Percentiles rank a stretch among this genome's conserved stretches.
Conservation (phyloP, 2,797 vertebrate species). For the Hybognathus amarus region DNA sequence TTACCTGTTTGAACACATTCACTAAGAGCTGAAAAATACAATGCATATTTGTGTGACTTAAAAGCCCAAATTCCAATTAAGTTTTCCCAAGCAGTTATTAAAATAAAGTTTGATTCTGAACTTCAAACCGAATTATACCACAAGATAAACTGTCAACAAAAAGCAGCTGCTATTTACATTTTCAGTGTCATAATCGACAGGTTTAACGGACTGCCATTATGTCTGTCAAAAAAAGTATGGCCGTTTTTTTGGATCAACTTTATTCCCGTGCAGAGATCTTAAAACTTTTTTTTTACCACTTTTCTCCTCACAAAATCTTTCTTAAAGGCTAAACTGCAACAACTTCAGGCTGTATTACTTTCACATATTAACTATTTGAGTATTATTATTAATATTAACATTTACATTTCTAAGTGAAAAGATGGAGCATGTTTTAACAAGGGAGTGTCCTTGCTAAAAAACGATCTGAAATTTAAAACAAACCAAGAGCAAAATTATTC, state of each 20-base stretch:
- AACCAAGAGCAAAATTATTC: constrained; percentile 10
- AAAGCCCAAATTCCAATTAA: constrained; percentile 14
- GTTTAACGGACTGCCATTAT: constrained; percentile 3
- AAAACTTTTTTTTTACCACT: background rate
- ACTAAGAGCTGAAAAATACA: constrained; percentile 31
- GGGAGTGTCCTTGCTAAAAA: background rate
- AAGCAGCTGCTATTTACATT: background rate
- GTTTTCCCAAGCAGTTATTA: constrained; percentile 7
- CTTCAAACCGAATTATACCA: background rate
- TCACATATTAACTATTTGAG: background rate
- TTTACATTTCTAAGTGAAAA: background rate
- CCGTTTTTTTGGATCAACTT: constrained; percentile 5
- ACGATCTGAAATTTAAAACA: background rate
- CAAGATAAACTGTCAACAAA: background rate
- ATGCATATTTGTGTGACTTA: constrained; percentile 33
- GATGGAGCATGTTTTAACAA: background rate
- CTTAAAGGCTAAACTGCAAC: background rate
- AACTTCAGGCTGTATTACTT: background rate
- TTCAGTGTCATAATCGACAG: constrained; percentile 2
- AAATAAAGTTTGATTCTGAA: constrained; percentile 11
- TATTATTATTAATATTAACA: too few species aligned
- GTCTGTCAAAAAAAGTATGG: background rate
- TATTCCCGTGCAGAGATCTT: background rate
- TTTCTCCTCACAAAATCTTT: background rate
- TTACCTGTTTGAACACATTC: constrained; percentile 48